Base-by-base conservation (phyloP, 2,797 vertebrate species). In the Hippocampus kuda region DNA sequence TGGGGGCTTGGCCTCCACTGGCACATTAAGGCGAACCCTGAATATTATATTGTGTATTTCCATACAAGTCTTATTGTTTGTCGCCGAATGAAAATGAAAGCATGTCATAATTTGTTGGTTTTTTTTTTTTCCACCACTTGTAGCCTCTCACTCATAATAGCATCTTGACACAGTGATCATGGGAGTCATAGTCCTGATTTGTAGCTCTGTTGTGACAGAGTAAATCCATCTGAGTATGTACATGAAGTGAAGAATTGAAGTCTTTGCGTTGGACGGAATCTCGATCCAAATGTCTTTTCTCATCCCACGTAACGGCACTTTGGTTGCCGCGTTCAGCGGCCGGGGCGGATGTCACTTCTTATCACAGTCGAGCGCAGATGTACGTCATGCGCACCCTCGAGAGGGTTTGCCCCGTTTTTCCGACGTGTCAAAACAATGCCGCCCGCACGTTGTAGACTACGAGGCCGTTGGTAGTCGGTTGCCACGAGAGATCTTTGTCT, bases 401-500 rank as follows among this genome's bases (percentile, higher is more conserved):
- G 63, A 48, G 42, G 26, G 42, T 27, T 48, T 22, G 63, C 44
- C 44, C 63, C 44, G 24, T 48, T 65, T 65, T 65, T 65, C 24
- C 24, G 48, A 12, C 38, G 1, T 48, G 44, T 48, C 63, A 65
- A 65, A 65, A 65, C 63, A 65, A 62, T 41, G 22, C 34, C 34
- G 41, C n/a, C 61, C 26, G 15, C 44, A 18, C n/a, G 5, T 65
- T 27, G 24, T 48, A 9, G 63, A 48, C 44, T 20, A 65, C 48
- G 27, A 65, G 48, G 8, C n/a, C 44, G n/a, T 65, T 65, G 27
- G 18, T 48, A 48, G 63, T 48, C 44, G 42, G 24, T 65, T 65
- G 63, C 63, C 63, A 48, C 44, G 24, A 24, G 44, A 65, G 24
- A 65, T 48, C 44, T 65, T 65, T 65, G 63, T 65, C 63, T 65